These are phyloP conservation scores for Eupristina koningsbergeri DNA, from an alignment of 1,140 invertebrate genomes.

Conservation along the genomic window DNA sequence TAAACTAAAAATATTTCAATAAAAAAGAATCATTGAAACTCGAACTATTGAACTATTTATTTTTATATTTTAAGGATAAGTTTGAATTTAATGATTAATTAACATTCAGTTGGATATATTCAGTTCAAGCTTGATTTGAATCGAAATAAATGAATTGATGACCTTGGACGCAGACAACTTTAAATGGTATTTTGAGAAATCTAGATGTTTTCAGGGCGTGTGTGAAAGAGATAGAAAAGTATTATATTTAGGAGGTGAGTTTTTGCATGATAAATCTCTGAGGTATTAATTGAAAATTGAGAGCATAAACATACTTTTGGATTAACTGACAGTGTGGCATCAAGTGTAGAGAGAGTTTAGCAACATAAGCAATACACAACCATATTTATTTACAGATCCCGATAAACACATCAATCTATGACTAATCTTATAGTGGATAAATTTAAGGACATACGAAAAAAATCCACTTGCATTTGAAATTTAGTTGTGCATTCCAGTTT, in stretches of 20 bases:
- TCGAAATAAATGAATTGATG: neutral
- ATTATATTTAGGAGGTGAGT: constrained; percentile 53
- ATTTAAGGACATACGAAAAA: constrained; percentile 58
- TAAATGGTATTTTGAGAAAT: constrained; percentile 34
- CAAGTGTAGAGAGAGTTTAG: constrained; percentile 54
- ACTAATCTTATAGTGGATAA: constrained; percentile 61
- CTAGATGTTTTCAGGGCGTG: neutral
- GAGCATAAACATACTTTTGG: constrained; percentile 68
- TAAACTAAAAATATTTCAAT: too few species aligned
- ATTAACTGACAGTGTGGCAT: constrained; percentile 55
- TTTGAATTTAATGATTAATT: neutral
- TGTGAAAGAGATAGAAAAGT: neutral
- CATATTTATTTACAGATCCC: constrained; percentile 67
- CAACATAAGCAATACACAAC: constrained; percentile 61
- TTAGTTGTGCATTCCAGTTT: too few species aligned
- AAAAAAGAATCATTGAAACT: too few species aligned
- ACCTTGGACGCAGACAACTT: neutral
- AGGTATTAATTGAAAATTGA: constrained; percentile 66
- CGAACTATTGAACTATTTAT: too few species aligned
- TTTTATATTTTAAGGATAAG: neutral
- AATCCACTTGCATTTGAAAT: constrained; percentile 43
- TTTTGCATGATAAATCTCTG: constrained; percentile 71
- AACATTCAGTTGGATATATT: neutral
- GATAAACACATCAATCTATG: constrained; percentile 68
- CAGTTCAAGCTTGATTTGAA: neutral